A percentile compares a stretch with the other conserved stretches of the same genome.
phyloP scores from a whole-genome alignment of 2,888 invertebrate genomes.

The Thalpophila matura region DNA sequence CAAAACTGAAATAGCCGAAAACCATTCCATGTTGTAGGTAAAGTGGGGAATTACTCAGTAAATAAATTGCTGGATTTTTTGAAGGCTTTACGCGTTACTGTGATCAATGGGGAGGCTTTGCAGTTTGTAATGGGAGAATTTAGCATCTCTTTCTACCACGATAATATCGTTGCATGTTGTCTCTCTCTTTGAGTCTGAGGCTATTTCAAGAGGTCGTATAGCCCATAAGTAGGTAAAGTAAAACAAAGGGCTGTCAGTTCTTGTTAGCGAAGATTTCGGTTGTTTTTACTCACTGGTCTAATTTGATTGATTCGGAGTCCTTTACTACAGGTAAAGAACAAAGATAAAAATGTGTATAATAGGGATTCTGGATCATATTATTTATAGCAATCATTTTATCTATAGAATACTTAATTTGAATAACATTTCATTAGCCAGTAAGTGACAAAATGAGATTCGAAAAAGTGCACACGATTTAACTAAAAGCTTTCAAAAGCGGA shows the following conservation, averaged over 20 bases:
- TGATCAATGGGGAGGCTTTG: constrained; percentile 87
- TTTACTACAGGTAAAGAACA: constrained; percentile 21
- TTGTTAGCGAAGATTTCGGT: constrained; percentile 80
- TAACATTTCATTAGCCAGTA: constrained; percentile 12
- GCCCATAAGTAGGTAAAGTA: constrained; percentile 68
- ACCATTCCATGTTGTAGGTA: constrained; percentile 49
- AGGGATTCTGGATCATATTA: neutral
- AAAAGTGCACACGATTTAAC: constrained; percentile 26
- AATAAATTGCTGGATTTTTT: constrained; percentile 89
- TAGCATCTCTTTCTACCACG: constrained; percentile 69
- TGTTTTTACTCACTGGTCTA: constrained; percentile 71
- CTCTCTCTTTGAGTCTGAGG: constrained; percentile 71
- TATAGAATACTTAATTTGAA: neutral
- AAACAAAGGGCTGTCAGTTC: constrained; percentile 78
- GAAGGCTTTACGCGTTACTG: constrained; percentile 87
- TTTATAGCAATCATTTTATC: neutral
- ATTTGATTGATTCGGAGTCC: constrained; percentile 74
- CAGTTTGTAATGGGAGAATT: constrained; percentile 84
- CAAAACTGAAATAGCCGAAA: constrained; percentile 34
- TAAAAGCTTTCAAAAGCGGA: constrained; percentile 33
- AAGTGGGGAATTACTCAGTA: constrained; percentile 78
- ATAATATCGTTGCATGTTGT: constrained; percentile 57
- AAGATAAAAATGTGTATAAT: neutral
- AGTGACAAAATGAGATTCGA: constrained; percentile 31
- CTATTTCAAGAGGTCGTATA: constrained; percentile 75